Conservation (phyloP, 2,888 invertebrate species). For the Troides oblongomaculatus region DNA sequence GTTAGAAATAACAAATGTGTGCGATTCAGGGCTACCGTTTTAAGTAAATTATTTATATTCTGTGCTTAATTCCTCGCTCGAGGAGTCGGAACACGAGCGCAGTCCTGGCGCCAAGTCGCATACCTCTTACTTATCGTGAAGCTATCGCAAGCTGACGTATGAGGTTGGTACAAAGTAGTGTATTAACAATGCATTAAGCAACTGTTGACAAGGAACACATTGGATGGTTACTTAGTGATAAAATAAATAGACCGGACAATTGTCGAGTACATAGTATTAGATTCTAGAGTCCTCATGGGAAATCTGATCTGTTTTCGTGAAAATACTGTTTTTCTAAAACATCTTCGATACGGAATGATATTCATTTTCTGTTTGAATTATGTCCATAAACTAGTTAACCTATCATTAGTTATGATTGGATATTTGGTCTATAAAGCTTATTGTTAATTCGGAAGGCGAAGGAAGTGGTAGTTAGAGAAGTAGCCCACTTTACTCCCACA, state of each 20-base stretch:
- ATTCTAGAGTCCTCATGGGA: too few species aligned
- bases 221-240: slow-evolving; percentile 9
- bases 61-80: slow-evolving; percentile 4
- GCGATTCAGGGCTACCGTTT: slow-evolving; percentile 19
- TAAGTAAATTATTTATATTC: slow-evolving; percentile 26
- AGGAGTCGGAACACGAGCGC: slow-evolving; percentile 17
- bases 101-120: slow-evolving; percentile 24
- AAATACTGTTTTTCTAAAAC: too few species aligned
- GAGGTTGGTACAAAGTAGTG: slow-evolving; percentile 10
- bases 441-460: slow-evolving; percentile 7
- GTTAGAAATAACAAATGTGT: slow-evolving; percentile 6
- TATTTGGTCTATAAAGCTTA: too few species aligned
- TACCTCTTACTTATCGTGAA: slow-evolving; percentile 3
- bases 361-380: too few species aligned
- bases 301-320: too few species aligned
- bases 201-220: slow-evolving; percentile 10
- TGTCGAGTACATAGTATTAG: neutral
- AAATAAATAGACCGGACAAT: slow-evolving; percentile 8
- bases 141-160: slow-evolving; percentile 7
- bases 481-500: slow-evolving; percentile 42
- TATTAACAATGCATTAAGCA: slow-evolving; percentile 11
- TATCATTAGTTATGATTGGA: too few species aligned
- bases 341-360: too few species aligned
- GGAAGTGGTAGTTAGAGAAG: slow-evolving; percentile 24
- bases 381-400: too few species aligned